Conservation (phyloP, 2,888 invertebrate species). For the Xanthostigma xanthostigma region DNA sequence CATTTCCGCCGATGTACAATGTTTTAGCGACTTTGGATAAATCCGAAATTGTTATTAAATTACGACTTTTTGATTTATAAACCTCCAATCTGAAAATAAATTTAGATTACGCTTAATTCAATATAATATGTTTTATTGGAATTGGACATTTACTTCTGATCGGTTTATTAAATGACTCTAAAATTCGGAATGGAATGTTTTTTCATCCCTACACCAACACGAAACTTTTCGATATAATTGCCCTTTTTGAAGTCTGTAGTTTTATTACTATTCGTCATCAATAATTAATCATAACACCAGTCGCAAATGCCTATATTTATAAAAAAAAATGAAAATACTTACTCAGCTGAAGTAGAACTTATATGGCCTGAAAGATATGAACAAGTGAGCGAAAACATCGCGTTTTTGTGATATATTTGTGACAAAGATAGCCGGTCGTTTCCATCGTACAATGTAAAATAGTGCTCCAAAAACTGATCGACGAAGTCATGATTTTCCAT, state of each 20-base stretch:
- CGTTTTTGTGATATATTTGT: constrained; percentile 46
- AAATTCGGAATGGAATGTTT: neutral
- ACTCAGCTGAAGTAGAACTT: constrained; percentile 22
- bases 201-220: too few relatives aligned
- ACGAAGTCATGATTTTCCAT: constrained; percentile 32
- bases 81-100: constrained; percentile 21
- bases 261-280: too few relatives aligned
- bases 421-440: constrained; percentile 36
- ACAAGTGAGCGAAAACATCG: constrained; percentile 43
- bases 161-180: neutral
- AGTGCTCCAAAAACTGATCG: constrained; percentile 48
- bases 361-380: constrained; percentile 19
- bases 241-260: too few relatives aligned
- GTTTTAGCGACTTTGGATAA: constrained; percentile 21
- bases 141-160: neutral
- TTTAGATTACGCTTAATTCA: neutral
- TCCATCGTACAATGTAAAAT: constrained; percentile 48
- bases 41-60: constrained; percentile 28
- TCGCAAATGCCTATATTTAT: too few relatives aligned
- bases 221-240: too few relatives aligned
- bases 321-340: constrained; percentile 9
- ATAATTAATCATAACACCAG: too few relatives aligned
- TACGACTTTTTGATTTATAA: constrained; percentile 31
- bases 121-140: neutral
- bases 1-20: constrained; percentile 17